Base-by-base conservation (phyloP, 37 sponge, comb jelly and placozoan species). In the Amphimedon queenslandica region DNA sequence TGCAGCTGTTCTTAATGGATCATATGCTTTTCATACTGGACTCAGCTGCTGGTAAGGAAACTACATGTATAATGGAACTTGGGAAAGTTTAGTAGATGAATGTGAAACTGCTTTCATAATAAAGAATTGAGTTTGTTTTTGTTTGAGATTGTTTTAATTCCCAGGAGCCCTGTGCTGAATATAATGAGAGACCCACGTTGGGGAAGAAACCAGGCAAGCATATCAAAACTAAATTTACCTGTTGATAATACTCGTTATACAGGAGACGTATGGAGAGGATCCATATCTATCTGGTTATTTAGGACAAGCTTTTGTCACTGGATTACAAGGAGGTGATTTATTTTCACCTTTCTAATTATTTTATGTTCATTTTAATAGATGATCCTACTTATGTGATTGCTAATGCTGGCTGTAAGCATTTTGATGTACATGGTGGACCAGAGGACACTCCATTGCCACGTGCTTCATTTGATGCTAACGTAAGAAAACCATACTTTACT, bases 241-340 rank as follows among this genome's bases (percentile, higher is more conserved):
- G 53, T 47, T 18, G 8, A 47, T 18, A 18, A 47, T 34, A 28
- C 2, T 63, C 28, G 8, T 11, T 27, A 36, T 25, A 1, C 36
- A 84, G 86, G 86, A 85, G 55, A 85, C 86, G 2, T 85, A 85
- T 79, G 86, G 86, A 18, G 86, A 85, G 31, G 73, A 73, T 70
- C 83, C 83, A n/a, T 82, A 37, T 42, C 70, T 82, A 27, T 75
- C 75, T 69, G 75, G 80, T 36, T 60, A 70, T 40, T 35, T 79
- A n/a, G 76, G 57, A 8, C 53, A 28, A 10, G 86, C 80, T 4
- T 79, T 37, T 75, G 86, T 85, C 25, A 77, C 73, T 68, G 86
- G 86, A 47, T 58, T 85, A 66, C 86, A 85, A 61, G 86, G 86
- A 79, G 72, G 85, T 84, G 11, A 3, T 3, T 10, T 30, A 13